phyloP scores from a whole-genome alignment of 92 coral and sea anemone genomes.

The Heliopora coerulea region DNA sequence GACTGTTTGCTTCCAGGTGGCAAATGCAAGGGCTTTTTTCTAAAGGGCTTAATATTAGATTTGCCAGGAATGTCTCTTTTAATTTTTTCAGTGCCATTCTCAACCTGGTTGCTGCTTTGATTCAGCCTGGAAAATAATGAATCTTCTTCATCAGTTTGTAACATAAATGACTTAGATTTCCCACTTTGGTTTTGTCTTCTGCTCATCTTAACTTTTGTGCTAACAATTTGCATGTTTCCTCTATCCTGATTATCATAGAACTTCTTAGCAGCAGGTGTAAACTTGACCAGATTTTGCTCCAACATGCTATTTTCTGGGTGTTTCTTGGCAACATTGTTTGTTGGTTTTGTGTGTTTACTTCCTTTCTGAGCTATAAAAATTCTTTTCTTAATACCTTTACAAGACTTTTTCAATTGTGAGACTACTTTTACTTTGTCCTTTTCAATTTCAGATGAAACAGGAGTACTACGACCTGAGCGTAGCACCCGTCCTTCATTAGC shows the following conservation, averaged over 20 bases:
- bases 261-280: constrained; percentile 9
- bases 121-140: not conserved
- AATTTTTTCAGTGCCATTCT: not conserved
- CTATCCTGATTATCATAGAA: not conserved
- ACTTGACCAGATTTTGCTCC: not conserved
- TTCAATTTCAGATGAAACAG: not conserved
- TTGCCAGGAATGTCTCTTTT: not conserved
- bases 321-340: not conserved
- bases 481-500: constrained; percentile 12
- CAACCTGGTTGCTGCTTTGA: not conserved
- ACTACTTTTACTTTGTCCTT: not conserved
- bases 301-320: not conserved
- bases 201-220: not conserved
- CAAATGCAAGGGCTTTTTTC: not conserved
- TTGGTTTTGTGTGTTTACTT: not conserved
- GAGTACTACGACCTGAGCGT: constrained; percentile 39
- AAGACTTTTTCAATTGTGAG: not conserved
- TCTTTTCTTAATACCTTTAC: not conserved
- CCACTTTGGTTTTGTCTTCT: not conserved
- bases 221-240: not conserved
- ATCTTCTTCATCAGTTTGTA: not conserved
- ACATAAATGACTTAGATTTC: not conserved
- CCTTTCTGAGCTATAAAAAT: not conserved
- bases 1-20: not conserved
- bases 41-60: not conserved